Percentiles rank a stretch among this genome's conserved stretches.
Conservation (phyloP, 2,113 vertebrate species). For the Myrmophylax atrothorax region DNA sequence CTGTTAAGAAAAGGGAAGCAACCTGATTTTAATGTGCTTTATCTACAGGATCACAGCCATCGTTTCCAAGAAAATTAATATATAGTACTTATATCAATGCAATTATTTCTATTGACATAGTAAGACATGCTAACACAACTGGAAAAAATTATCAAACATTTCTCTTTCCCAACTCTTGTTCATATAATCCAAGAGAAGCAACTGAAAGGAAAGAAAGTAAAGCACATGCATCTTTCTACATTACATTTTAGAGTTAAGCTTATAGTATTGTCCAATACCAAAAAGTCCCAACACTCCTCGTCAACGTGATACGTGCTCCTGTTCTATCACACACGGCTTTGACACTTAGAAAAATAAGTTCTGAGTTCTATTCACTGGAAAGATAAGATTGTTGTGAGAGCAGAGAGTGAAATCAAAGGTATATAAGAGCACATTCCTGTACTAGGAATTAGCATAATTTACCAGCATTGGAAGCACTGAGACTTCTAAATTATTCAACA, state of each 20-base stretch:
- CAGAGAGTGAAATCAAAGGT: not conserved
- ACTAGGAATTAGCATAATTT: not conserved
- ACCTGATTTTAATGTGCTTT: not conserved
- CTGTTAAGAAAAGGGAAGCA: not conserved
- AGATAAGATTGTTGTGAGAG: not conserved
- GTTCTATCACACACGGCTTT: not conserved
- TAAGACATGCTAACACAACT: not conserved
- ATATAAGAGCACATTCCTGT: not conserved
- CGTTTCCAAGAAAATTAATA: not conserved
- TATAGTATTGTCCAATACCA: not conserved
- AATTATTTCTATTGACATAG: not conserved
- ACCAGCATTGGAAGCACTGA: not conserved
- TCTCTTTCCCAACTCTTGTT: not conserved
- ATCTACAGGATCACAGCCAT: not conserved
- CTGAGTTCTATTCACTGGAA: not conserved
- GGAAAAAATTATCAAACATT: constrained; percentile 16
- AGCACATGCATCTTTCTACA: not conserved
- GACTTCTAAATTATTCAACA: constrained; percentile 24
- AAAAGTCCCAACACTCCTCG: not conserved
- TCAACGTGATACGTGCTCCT: not conserved
- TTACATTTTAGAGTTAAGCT: not conserved
- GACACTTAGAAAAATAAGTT: not conserved
- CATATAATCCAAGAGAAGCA: not conserved
- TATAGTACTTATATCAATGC: not conserved
- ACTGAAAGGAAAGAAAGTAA: not conserved